Percentiles rank a stretch among this genome's conserved stretches.
These are phyloP conservation scores for Limnephilus marmoratus DNA, from an alignment of 2,888 invertebrate genomes.

Conservation along the genomic window DNA sequence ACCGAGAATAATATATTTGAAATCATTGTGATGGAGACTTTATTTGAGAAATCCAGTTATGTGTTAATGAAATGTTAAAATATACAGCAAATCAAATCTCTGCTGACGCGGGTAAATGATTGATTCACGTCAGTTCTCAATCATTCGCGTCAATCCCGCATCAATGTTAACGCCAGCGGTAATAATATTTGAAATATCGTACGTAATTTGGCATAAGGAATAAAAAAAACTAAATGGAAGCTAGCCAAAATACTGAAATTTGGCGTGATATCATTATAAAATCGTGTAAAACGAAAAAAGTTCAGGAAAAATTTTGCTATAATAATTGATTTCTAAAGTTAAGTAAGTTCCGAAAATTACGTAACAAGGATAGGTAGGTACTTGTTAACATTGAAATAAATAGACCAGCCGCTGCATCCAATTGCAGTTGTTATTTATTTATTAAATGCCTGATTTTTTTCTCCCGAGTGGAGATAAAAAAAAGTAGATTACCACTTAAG, in stretches of 20 bases:
- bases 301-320: background rate
- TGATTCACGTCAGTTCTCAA: background rate
- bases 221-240: slow-evolving; percentile 19
- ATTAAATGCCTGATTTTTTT: background rate
- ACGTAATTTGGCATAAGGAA: background rate
- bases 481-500: background rate
- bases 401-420: background rate
- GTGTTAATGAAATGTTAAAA: background rate
- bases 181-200: background rate
- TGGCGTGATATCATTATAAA: slow-evolving; percentile 14
- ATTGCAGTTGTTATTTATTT: background rate
- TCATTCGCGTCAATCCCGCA: background rate
- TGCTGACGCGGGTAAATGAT: background rate
- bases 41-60: background rate
- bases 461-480: too few species aligned
- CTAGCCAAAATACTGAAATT: background rate
- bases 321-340: background rate
- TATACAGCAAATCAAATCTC: background rate
- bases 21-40: background rate
- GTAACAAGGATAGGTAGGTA: too few species aligned
- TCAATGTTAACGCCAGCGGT: background rate
- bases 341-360: background rate
- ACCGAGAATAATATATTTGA: background rate
- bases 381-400: background rate
- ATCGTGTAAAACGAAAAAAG: background rate